phyloP scores from a whole-genome alignment of 1,140 invertebrate genomes.

The Diabrotica undecimpunctata region DNA sequence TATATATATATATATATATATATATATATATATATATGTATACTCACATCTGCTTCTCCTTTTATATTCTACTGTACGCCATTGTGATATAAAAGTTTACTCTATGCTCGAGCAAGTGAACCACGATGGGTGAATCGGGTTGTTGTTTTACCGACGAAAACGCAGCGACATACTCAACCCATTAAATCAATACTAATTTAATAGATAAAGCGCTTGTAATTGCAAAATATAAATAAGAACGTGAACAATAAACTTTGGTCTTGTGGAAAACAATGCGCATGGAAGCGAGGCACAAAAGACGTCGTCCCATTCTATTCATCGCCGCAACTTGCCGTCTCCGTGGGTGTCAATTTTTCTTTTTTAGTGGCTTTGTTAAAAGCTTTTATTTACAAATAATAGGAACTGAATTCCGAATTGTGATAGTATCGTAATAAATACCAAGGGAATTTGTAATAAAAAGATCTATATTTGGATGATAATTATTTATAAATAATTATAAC shows the following conservation, averaged over 20 bases:
- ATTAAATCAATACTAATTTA: slow-evolving; percentile 33
- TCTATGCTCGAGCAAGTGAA: not conserved
- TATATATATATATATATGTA: too few relatives aligned
- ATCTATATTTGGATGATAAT: too few relatives aligned
- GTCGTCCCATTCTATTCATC: slow-evolving; percentile 16
- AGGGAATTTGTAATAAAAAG: too few relatives aligned
- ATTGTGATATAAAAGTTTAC: not conserved
- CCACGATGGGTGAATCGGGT: not conserved
- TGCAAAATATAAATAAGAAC: slow-evolving; percentile 33
- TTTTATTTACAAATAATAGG: slow-evolving; percentile 13
- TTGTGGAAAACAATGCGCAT: slow-evolving; percentile 28
- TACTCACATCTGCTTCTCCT: not conserved
- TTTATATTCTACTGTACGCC: not conserved
- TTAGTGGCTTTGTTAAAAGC: slow-evolving; percentile 4
- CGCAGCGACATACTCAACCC: slow-evolving; percentile 29
- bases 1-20: too few relatives aligned
- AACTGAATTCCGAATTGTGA: not conserved
- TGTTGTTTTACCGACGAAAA: not conserved
- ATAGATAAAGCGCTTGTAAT: slow-evolving; percentile 31
- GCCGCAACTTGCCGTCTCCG: slow-evolving; percentile 4
- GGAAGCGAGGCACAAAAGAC: slow-evolving; percentile 9
- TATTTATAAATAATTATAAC: too few relatives aligned
- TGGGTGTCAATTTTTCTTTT: slow-evolving; percentile 9
- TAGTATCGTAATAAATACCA: not conserved
- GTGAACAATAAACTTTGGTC: slow-evolving; percentile 28